Conservation (phyloP, 2,113 vertebrate genomes). For the Pholis gunnellus region DNA sequence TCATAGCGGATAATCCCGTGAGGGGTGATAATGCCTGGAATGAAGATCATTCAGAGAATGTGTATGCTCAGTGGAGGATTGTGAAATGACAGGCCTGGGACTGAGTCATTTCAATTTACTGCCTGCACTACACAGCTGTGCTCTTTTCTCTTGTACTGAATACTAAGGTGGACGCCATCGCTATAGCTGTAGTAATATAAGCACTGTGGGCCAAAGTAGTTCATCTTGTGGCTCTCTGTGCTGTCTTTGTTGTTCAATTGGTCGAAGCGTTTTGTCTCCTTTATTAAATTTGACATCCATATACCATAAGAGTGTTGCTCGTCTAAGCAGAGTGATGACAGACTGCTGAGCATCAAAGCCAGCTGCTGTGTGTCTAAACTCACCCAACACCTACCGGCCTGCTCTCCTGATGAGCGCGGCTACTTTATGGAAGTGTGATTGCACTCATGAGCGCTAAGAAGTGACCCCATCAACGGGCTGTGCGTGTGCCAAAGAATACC, state of each 20-base stretch:
- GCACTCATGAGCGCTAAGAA: conserved; percentile 27
- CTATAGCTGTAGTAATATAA: conserved; percentile 4
- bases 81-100: conserved; percentile 75
- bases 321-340: conserved; percentile 30
- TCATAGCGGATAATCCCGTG: conserved; percentile 46
- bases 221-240: not conserved
- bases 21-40: conserved; percentile 71
- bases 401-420: conserved; percentile 50
- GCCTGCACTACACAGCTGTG: conserved; percentile 60
- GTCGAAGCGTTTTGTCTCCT: conserved; percentile 9
- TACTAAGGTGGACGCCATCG: conserved; percentile 14
- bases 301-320: conserved; percentile 27
- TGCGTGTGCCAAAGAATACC: conserved; percentile 30
- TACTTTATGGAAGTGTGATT: conserved; percentile 50
- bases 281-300: conserved; percentile 43
- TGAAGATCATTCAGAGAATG: conserved; percentile 74
- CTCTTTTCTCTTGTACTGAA: conserved; percentile 32
- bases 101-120: conserved; percentile 58
- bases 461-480: conserved; percentile 39
- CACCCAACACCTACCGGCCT: conserved; percentile 33
- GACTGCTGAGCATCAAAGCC: conserved; percentile 57
- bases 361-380: conserved; percentile 48
- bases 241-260: conserved; percentile 2
- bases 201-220: not conserved
- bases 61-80: conserved; percentile 64